Evolutionary conservation across 1,140 invertebrate species (phyloP).

Genomic region (Eriosoma lanigerum): DNA sequence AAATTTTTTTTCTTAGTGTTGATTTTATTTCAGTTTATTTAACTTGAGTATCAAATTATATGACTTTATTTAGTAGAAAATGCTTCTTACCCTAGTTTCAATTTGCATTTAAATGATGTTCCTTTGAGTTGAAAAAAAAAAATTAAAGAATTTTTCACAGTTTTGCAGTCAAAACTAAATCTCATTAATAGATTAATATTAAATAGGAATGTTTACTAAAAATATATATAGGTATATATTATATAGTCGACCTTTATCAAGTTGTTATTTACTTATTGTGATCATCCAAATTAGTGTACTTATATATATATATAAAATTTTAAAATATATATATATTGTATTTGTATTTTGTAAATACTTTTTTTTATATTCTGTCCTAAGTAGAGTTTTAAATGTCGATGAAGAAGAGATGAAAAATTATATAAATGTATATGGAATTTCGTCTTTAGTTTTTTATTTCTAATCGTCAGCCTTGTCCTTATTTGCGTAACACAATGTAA

Average conservation of each 20-base stretch:
- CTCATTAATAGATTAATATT: constrained; percentile 40
- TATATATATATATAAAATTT: constrained; percentile 40
- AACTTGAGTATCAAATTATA: constrained; percentile 40
- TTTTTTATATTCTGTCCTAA: constrained; percentile 52
- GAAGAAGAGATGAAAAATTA: constrained; percentile 44
- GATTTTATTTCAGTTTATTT: constrained; percentile 8
- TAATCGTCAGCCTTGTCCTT: constrained; percentile 18
- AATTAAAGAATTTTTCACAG: not conserved
- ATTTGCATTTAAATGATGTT: constrained; percentile 42
- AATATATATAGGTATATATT: constrained; percentile 4
- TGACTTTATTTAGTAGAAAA: constrained; percentile 27
- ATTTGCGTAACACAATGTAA: constrained; percentile 5
- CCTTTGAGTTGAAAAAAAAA: constrained; percentile 26
- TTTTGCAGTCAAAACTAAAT: constrained; percentile 37
- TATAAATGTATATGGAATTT: constrained; percentile 47
- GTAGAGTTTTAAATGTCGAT: constrained; percentile 46
- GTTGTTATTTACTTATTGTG: constrained; percentile 52
- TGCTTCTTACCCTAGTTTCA: constrained; percentile 38
- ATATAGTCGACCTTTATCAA: constrained; percentile 51
- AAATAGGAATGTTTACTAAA: constrained; percentile 50
- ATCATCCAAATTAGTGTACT: constrained; percentile 51
- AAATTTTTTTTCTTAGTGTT: not conserved
- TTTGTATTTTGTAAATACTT: constrained; percentile 52
- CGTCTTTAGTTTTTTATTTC: not conserved
- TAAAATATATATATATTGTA: constrained; percentile 50